phyloP scores from a whole-genome alignment of 2,797 vertebrate genomes.

The Spatula versicolor region DNA sequence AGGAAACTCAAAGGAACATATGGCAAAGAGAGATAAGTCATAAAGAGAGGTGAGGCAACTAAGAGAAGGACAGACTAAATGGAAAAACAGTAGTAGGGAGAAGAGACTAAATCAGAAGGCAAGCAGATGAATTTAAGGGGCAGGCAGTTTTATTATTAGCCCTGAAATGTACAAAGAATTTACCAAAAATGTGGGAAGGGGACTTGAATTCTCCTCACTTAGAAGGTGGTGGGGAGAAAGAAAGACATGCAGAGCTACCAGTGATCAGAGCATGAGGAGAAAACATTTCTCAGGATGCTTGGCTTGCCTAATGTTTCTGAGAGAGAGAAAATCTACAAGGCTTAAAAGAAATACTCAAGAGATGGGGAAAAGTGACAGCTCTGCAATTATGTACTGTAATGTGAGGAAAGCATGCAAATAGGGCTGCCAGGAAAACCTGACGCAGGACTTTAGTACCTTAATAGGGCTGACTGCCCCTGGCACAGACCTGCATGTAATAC shows the following conservation, averaged over 20 bases:
- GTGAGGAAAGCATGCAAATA: neutral
- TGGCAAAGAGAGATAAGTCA: neutral
- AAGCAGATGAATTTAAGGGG: neutral
- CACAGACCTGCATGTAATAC: neutral
- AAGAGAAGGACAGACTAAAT: neutral
- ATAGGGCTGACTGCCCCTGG: neutral
- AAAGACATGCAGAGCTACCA: neutral
- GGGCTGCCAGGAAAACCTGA: neutral
- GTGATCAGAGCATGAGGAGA: neutral
- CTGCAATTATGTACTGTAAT: neutral
- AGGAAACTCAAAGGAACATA: neutral
- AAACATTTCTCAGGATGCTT: rapidly evolving
- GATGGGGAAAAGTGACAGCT: neutral
- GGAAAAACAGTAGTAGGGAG: neutral
- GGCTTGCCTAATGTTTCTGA: neutral
- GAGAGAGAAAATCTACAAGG: neutral
- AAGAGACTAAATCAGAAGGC: neutral
- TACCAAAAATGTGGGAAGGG: neutral
- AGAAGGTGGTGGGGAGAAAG: neutral
- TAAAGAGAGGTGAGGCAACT: neutral
- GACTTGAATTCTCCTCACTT: neutral
- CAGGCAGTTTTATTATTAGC: neutral
- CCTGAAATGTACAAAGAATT: neutral
- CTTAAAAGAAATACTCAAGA: neutral
- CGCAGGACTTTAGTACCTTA: neutral